Evolutionary conservation across 2,888 invertebrate genomes (phyloP), one percentile per base, ranked within the genome.

Genomic region (Leptopilina syphax): DNA sequence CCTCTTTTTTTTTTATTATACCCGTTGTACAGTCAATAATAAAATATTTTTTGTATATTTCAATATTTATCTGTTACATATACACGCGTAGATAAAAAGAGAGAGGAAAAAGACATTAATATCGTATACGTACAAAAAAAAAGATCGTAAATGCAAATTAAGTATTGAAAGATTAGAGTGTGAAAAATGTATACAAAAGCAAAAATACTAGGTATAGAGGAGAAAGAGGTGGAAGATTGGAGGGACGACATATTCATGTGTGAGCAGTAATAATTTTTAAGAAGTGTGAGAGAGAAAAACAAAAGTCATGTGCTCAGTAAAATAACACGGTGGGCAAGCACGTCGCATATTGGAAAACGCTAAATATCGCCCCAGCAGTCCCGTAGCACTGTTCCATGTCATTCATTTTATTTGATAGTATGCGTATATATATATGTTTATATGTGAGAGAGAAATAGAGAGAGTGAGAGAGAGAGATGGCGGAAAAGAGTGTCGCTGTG

Each of bases 311-410:
- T 65, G 78, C 18, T 77, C 77, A 68, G 80, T 78, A 81, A 79
- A 80, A 83, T 82, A 82, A 82, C 83, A 77, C 70, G 79, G 76
- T 80, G 63, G 63, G 65, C 34, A 34, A 77, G 84, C 81, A 83
- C 81, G 82, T 84, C 81, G 83, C 81, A 83, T 89, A 89, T 90
- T 86, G 90, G 89, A 89, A 89, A 90, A 90, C 89, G 87, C 86
- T 90, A 90, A 90, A 90, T 89, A 89, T 88, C 85, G 85, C 3
- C 50, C 81, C 84, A 82, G 83, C 84, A 79, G 81, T 82, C 83
- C 83, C 83, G 84, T 82, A 85, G 85, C 84, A 83, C 83, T 84
- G 87, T 86, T 88, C 86, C 83, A 84, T 85, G 88, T 88, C 88
- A 86, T 89, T 89, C 90, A 87, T 90, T 90, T 90, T 86, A 84